Conservation (phyloP, 2,888 invertebrate species). For the Rapana venosa region DNA sequence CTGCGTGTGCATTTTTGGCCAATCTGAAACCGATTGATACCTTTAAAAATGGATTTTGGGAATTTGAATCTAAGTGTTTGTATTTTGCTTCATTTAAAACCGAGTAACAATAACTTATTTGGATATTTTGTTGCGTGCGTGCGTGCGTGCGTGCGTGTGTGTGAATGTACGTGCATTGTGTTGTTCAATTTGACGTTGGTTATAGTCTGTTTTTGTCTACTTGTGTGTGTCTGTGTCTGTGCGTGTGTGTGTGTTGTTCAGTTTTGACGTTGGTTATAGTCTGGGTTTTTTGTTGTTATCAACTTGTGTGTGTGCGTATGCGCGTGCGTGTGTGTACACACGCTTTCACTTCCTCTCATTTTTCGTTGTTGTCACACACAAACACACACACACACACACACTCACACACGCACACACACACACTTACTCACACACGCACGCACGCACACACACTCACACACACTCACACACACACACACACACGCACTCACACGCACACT, state of each 20-base stretch:
- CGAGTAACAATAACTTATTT: too few relatives aligned
- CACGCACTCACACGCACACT: too few relatives aligned
- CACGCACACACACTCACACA: too few relatives aligned
- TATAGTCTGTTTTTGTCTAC: not conserved
- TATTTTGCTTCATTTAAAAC: not conserved
- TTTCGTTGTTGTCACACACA: too few relatives aligned
- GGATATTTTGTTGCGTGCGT: not conserved
- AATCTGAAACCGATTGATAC: too few relatives aligned
- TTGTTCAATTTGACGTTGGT: not conserved
- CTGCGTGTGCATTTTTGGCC: too few relatives aligned
- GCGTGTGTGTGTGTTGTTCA: conserved; percentile 10
- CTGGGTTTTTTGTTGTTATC: not conserved
- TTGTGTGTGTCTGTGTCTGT: not conserved
- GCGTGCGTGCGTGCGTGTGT: not conserved
- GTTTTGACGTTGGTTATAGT: too few relatives aligned
- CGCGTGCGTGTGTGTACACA: not conserved
- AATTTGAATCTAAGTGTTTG: not conserved
- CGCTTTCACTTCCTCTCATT: not conserved
- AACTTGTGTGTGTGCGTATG: not conserved
- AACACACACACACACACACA: not conserved
- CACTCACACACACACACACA: not conserved
- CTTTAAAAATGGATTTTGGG: not conserved
- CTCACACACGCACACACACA: too few relatives aligned
- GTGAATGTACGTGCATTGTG: not conserved
- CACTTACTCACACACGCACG: too few relatives aligned